Base-by-base conservation (phyloP, 2,888 invertebrate species). In the Eupelmus urozonus region DNA sequence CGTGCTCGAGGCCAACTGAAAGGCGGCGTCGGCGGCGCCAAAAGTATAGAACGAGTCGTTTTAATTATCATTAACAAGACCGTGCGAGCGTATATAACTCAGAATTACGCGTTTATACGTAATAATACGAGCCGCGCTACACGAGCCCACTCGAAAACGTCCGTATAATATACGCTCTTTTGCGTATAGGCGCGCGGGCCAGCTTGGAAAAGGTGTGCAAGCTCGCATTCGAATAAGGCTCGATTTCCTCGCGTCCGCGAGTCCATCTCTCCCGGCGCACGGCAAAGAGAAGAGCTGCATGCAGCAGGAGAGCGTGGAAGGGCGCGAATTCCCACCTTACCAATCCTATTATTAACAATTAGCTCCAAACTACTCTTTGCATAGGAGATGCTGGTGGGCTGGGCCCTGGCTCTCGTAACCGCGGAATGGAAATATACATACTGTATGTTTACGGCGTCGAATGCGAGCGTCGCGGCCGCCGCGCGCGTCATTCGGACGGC, bases 281-380 rank as follows among this genome's bases (percentile, higher is more conserved):
- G 9, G 34, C 9, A 34, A 34, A 34, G 34, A 34, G 25, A 59
- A 55, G 60, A 79, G 69, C 25, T 13, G 51, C 66, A 45, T 45
- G 72, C 25, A 9, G 60, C 66, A 49, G 60, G 42, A 23, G 67
- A 23, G 67, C 66, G 67, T 72, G 80, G 0, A 55, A 20, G 49
- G 29, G 29, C 85, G 84, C 84, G 87, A 89, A 90, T 90, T 90
- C 89, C 89, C 89, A 89, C 89, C 89, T 89, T 88, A 89, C 89
- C 89, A 89, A 89, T 89, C 88, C 89, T 88, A 90, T 89, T 89
- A 90, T 89, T 89, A 90, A 89, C 89, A 89, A 89, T 89, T 89
- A 89, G 88, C 87, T 87, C 86, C 86, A 88, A 89, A 89, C 88
- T 88, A 89, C 89, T 89, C 88, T 89, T 88, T 90, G 89, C 89